These are phyloP conservation scores for Pterois miles DNA, from an alignment of 2,797 vertebrate genomes.

Conservation along the genomic window DNA sequence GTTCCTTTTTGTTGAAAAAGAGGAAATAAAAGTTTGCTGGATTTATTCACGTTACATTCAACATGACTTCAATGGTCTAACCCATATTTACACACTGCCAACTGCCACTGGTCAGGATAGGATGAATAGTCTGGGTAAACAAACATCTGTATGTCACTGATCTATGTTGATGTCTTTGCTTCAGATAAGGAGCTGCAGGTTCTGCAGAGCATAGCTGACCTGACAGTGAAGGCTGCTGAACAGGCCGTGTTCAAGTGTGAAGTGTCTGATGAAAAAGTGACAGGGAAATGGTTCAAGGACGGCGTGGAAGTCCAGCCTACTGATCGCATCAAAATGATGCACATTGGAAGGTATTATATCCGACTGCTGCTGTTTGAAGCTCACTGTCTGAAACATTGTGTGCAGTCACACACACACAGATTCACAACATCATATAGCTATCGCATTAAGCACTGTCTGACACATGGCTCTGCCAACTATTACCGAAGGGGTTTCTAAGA, in stretches of 20 bases:
- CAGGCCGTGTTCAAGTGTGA: constrained; percentile 94
- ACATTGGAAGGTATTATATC: constrained; percentile 86
- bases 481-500: constrained; percentile 39
- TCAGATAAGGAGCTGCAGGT: constrained; percentile 91
- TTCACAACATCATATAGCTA: not conserved
- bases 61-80: not conserved
- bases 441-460: constrained; percentile 30
- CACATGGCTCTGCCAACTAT: constrained; percentile 42
- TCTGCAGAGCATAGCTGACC: constrained; percentile 90
- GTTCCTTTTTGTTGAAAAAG: not conserved
- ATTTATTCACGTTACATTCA: not conserved
- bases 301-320: constrained; percentile 87
- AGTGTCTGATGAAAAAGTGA: constrained; percentile 94
- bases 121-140: not conserved
- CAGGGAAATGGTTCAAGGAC: constrained; percentile 92
- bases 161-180: not conserved
- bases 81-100: not conserved
- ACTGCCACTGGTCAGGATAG: fast-evolving
- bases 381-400: not conserved
- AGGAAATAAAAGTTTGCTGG: not conserved
- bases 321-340: constrained; percentile 88
- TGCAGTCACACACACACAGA: not conserved
- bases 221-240: constrained; percentile 89
- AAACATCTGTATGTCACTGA: not conserved
- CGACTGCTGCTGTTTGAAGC: not conserved